Percentiles rank a stretch among this genome's conserved stretches.
phyloP scores from a whole-genome alignment of 2,797 vertebrate species.

The Enoplosus armatus region DNA sequence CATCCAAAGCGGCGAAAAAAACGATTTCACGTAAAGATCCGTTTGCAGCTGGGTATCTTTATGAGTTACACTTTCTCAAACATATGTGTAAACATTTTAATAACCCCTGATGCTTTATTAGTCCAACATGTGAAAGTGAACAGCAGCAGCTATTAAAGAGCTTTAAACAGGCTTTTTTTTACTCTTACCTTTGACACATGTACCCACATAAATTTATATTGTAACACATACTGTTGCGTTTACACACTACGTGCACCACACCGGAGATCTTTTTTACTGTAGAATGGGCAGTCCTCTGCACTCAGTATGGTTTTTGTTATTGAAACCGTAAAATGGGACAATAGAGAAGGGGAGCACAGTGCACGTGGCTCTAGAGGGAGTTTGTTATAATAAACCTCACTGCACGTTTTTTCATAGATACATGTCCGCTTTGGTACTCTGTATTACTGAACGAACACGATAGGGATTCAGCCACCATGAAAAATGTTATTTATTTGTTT shows the following conservation, averaged over 20 bases:
- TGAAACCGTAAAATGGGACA: conserved; percentile 18
- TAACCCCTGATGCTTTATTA: conserved; percentile 75
- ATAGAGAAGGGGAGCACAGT: neutral
- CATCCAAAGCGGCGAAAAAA: conserved; percentile 39
- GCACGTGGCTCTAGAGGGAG: neutral
- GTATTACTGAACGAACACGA: neutral
- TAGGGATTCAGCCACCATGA: neutral
- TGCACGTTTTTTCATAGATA: neutral
- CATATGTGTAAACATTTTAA: conserved; percentile 77
- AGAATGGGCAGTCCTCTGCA: conserved; percentile 1
- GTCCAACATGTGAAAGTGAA: conserved; percentile 72
- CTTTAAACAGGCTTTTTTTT: conserved; percentile 74
- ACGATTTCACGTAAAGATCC: conserved; percentile 47
- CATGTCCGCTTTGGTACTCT: neutral
- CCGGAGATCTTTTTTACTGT: conserved; percentile 27
- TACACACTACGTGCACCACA: conserved; percentile 41
- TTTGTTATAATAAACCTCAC: neutral
- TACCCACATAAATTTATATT: conserved; percentile 47
- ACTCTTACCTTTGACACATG: conserved; percentile 73
- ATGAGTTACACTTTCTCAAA: conserved; percentile 71
- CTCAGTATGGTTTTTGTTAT: conserved; percentile 22
- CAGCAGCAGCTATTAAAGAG: conserved; percentile 68
- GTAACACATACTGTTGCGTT: conserved; percentile 56
- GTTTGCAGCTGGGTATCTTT: conserved; percentile 76
- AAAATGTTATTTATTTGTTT: neutral